Base-by-base conservation (phyloP, 2,888 invertebrate genomes). In the Cephus nigrinus region DNA sequence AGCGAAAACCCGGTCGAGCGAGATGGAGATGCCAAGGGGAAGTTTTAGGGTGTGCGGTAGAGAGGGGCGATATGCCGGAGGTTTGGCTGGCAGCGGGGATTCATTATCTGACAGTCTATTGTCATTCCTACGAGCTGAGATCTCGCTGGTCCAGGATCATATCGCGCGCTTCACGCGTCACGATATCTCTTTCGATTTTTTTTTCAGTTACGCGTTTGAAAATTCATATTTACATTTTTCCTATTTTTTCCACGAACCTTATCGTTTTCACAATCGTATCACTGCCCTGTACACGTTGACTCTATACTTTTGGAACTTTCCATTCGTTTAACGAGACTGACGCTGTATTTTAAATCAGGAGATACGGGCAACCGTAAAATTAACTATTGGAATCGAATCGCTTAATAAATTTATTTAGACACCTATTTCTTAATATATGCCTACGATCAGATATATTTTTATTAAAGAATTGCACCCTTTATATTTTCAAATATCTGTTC, bases 91-190 rank as follows among this genome's bases (percentile, higher is more conserved):
- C 86, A 85, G 86, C 83, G 85, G 86, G 87, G 89, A 89, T 89
- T 89, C 89, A 89, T 89, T 89, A 89, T 89, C 89, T 86, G 87
- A 88, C 88, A 85, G 89, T 89, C 89, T 89, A 89, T 89, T 89
- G 89, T 89, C 89, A 89, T 89, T 89, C 84, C 86, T 88, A 86
- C 82, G 85, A 87, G 84, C 85, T 88, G 88, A 88, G 88, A 88
- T 89, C 89, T 88, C 84, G 80, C 86, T 85, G 82, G 82, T 86
- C 83, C 83, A 82, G 83, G 85, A 86, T 82, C 83, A 80, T 79
- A 77, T 81, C 79, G 76, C 73, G 80, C 77, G 76, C 69, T 79
- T 80, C 75, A 72, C 75, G 80, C 80, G 84, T 82, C 76, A 81
- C 82, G 84, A 81, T 81, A 83, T 82, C 75, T 81, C 80, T 77